These are phyloP conservation scores for Urocyon cinereoargenteus DNA, from an alignment of 2,797 vertebrate genomes.

Conservation along the genomic window DNA sequence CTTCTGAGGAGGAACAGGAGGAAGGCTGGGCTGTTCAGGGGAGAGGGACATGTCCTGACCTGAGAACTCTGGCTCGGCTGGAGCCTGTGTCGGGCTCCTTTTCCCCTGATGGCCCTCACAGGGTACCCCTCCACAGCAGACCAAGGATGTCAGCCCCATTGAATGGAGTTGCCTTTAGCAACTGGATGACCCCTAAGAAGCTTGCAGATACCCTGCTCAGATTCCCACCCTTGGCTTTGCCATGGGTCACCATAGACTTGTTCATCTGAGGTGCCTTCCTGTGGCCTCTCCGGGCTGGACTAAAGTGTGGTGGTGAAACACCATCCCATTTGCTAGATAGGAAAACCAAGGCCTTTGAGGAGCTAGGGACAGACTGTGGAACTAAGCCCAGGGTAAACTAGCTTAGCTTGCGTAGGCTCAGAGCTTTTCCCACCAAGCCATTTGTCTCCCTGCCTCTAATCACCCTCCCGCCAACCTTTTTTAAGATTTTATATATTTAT, in stretches of 20 bases:
- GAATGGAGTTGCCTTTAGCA: background rate
- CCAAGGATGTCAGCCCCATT: background rate
- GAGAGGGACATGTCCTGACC: background rate
- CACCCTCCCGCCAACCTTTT: background rate
- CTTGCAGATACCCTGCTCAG: background rate
- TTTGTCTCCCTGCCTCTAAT: background rate
- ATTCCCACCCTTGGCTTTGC: background rate
- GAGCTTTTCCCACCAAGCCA: background rate
- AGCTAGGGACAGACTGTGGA: background rate
- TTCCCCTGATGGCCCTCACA: background rate
- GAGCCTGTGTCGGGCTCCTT: background rate
- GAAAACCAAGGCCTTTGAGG: background rate
- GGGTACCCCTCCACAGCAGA: background rate
- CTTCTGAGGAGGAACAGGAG: conserved; percentile 1
- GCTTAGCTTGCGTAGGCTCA: background rate
- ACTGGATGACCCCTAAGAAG: background rate
- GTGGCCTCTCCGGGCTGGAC: background rate
- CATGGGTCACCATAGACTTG: background rate
- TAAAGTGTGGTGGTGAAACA: background rate
- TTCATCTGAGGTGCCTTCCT: background rate
- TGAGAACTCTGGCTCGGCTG: background rate
- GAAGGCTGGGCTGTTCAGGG: background rate
- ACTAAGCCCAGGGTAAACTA: background rate
- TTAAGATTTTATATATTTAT: too few relatives aligned
- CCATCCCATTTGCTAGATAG: background rate